Evolutionary conservation across 2,888 invertebrate species (phyloP).

Genomic region (Lasioglossum morio): DNA sequence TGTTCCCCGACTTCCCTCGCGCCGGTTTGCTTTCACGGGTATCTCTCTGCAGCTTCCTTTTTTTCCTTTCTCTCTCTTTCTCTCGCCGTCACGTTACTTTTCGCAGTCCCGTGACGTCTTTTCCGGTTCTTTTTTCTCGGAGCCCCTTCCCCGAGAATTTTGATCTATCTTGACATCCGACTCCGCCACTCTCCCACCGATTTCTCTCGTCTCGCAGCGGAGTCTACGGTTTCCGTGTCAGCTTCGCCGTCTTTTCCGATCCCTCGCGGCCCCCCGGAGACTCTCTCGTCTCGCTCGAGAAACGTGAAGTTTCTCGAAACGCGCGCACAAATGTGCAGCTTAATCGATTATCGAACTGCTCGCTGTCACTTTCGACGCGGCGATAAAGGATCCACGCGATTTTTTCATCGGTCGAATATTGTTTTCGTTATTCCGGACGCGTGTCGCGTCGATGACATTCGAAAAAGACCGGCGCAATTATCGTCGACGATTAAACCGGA

Average conservation of each 20-base stretch:
- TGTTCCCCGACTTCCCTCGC: constrained; percentile 7
- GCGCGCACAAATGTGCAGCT: not conserved
- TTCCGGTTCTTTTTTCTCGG: not conserved
- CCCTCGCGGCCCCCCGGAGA: not conserved
- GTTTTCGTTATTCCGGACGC: not conserved
- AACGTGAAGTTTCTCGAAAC: not conserved
- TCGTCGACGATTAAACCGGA: not conserved
- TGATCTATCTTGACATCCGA: constrained; percentile 1
- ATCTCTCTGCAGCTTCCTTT: not conserved
- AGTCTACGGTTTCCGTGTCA: not conserved
- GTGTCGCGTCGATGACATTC: not conserved
- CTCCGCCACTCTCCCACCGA: not conserved
- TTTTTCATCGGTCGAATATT: not conserved
- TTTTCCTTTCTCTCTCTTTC: not conserved
- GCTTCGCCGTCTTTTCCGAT: constrained; percentile 1
- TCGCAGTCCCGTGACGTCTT: constrained; percentile 11
- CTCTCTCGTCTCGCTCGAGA: not conserved
- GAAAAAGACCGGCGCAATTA: not conserved
- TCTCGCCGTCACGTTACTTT: not conserved
- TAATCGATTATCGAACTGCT: not conserved
- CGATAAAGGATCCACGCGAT: not conserved
- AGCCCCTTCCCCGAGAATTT: constrained; percentile 9
- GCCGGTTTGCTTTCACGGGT: constrained; percentile 10
- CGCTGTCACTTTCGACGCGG: not conserved
- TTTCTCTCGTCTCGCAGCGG: not conserved